These are phyloP conservation scores for Burhinus bistriatus DNA, from an alignment of 2,113 vertebrate species.

Conservation along the genomic window DNA sequence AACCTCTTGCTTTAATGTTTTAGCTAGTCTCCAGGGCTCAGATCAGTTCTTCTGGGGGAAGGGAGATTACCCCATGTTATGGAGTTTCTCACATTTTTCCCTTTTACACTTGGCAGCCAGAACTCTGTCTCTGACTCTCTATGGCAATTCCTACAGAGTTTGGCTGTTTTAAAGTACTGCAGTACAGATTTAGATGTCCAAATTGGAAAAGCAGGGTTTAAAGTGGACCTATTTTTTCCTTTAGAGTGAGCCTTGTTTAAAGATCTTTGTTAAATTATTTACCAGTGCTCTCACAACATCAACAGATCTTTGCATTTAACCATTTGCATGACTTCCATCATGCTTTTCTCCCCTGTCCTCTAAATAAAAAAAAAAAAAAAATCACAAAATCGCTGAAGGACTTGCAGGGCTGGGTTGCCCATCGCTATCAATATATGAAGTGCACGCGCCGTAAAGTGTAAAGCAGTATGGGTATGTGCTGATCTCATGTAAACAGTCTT, in stretches of 20 bases:
- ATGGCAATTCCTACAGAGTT: neutral
- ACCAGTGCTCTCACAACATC: neutral
- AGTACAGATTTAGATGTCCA: neutral
- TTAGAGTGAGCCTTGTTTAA: neutral
- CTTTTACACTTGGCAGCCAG: constrained; percentile 4
- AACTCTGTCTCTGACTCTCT: neutral
- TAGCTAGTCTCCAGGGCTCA: neutral
- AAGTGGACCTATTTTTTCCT: neutral
- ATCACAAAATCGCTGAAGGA: neutral
- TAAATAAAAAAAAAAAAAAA: neutral
- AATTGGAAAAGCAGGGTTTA: neutral
- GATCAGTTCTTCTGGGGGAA: neutral
- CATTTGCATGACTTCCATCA: neutral
- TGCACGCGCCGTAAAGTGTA: neutral
- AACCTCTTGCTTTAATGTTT: neutral
- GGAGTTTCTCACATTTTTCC: constrained; percentile 20
- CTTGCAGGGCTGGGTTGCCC: neutral
- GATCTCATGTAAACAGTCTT: neutral
- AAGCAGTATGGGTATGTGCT: neutral
- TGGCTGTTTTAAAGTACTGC: neutral
- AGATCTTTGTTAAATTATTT: constrained; percentile 22
- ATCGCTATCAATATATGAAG: accelerated
- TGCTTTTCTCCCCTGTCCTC: neutral
- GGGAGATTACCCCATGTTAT: neutral
- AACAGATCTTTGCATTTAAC: neutral